A percentile compares a stretch with the other conserved stretches of the same genome.
Evolutionary conservation across 2,888 invertebrate species (phyloP).

Genomic region (Buathra laborator): DNA sequence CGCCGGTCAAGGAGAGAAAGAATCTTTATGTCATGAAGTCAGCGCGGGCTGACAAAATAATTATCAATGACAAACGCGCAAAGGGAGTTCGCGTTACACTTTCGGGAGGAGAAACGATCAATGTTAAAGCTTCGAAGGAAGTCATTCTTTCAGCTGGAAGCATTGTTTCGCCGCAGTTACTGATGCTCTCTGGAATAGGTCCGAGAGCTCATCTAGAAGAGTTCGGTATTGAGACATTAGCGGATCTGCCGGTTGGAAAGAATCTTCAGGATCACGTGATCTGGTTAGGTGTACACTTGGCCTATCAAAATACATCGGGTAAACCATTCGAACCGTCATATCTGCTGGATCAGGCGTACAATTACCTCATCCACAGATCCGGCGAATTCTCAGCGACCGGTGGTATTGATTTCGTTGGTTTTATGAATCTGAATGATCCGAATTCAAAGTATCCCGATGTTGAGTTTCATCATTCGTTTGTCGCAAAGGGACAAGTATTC

Average conservation of each 20-base stretch:
- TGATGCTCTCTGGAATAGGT: conserved; percentile 90
- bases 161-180: conserved; percentile 89
- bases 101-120: conserved; percentile 77
- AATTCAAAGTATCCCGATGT: conserved; percentile 87
- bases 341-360: conserved; percentile 76
- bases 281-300: conserved; percentile 73
- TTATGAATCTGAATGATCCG: conserved; percentile 86
- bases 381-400: conserved; percentile 85
- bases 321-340: conserved; percentile 13
- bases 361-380: conserved; percentile 85
- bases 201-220: conserved; percentile 86
- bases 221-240: conserved; percentile 84
- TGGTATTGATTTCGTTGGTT: conserved; percentile 86
- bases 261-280: conserved; percentile 87
- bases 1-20: conserved; percentile 85
- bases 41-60: conserved; percentile 86
- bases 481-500: conserved; percentile 80
- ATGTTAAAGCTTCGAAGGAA: conserved; percentile 86
- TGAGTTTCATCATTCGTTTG: conserved; percentile 86
- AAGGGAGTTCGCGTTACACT: conserved; percentile 84
- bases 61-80: conserved; percentile 86
- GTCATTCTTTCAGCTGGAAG: conserved; percentile 89
- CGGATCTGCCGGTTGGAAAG: conserved; percentile 86
- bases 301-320: conserved; percentile 70
- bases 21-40: conserved; percentile 88